phyloP scores from a whole-genome alignment of 2,113 vertebrate species.

The Pteropus alecto region DNA sequence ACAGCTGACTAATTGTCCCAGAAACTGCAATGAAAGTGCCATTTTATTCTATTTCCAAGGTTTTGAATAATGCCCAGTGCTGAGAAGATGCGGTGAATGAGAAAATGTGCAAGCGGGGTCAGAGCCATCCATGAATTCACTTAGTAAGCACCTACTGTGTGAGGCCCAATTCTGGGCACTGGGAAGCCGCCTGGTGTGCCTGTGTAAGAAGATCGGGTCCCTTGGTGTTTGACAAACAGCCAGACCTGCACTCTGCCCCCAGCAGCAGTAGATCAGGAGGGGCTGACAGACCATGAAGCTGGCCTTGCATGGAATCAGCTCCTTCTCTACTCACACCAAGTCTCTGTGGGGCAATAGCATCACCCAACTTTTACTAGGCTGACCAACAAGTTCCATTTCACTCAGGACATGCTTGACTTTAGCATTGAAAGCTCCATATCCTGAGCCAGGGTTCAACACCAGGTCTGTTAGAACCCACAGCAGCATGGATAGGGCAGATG shows the following conservation, averaged over 20 bases:
- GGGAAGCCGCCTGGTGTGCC: accelerated
- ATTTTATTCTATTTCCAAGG: background rate
- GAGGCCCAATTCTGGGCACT: accelerated
- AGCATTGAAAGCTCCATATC: background rate
- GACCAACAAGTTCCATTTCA: background rate
- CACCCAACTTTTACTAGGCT: background rate
- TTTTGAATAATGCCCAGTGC: background rate
- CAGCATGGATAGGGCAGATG: accelerated
- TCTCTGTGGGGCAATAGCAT: background rate
- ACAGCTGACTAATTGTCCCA: background rate
- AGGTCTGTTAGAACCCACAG: background rate
- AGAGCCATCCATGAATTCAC: no score
- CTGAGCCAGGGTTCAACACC: background rate
- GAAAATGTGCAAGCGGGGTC: background rate
- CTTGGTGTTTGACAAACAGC: background rate
- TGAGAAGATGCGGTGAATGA: background rate
- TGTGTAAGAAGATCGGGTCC: no score
- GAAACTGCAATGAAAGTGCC: background rate
- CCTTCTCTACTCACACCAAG: background rate
- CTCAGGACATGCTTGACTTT: background rate
- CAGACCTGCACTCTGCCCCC: accelerated
- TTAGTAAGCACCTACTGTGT: background rate
- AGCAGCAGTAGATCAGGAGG: no score
- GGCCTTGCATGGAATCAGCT: background rate
- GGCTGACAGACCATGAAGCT: accelerated